phyloP scores from a whole-genome alignment of 2,888 invertebrate genomes.

The Gymnocheta viridis region DNA sequence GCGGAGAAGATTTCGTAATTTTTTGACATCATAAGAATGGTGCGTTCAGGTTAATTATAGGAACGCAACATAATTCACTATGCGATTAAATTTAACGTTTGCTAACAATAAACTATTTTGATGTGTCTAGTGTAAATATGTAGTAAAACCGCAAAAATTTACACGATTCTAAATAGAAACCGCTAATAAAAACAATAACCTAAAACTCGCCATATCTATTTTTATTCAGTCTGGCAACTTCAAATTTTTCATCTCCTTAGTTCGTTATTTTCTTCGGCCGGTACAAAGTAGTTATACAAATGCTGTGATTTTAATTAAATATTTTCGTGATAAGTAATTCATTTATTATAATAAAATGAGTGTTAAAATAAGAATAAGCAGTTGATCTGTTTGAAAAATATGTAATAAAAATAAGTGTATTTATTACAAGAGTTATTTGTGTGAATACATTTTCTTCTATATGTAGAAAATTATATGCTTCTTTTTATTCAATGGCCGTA shows the following conservation, averaged over 20 bases:
- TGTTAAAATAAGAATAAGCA: neutral
- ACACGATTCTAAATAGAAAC: too few species aligned
- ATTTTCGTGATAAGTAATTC: neutral
- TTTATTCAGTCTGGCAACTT: neutral
- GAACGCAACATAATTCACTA: too few species aligned
- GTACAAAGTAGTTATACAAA: neutral
- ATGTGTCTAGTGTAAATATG: too few species aligned
- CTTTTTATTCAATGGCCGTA: neutral
- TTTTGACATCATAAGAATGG: too few species aligned
- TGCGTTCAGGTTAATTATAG: too few species aligned
- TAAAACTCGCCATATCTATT: neutral
- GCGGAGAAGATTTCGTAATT: too few species aligned
- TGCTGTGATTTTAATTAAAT: neutral
- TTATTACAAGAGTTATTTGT: neutral
- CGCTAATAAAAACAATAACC: neutral
- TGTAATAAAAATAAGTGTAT: neutral
- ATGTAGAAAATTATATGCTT: neutral
- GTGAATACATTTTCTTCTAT: too few species aligned
- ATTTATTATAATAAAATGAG: neutral
- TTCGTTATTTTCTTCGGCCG: constrained; percentile 10
- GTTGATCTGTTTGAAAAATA: neutral
- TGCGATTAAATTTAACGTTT: too few species aligned
- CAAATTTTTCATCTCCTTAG: neutral
- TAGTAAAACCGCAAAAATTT: too few species aligned
- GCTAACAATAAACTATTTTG: too few species aligned